These are phyloP conservation scores for Crossaster papposus DNA, from an alignment of 53 echinoderm and acorn worm genomes.

Conservation along the genomic window DNA sequence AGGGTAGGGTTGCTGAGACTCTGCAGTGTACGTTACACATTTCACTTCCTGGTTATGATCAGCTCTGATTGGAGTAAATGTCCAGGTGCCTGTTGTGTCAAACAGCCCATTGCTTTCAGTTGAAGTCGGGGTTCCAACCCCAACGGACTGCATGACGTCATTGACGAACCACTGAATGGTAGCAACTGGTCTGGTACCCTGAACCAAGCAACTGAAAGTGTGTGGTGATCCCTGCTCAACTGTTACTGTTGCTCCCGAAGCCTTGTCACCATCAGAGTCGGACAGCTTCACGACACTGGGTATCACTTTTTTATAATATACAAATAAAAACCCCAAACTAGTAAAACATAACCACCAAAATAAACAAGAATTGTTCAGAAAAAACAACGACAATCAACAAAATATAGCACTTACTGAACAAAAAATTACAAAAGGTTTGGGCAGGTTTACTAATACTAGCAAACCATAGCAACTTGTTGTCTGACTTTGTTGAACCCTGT, in stretches of 20 bases:
- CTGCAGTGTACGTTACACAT: conserved; percentile 20
- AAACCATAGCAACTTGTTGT: too few relatives aligned
- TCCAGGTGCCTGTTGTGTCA: conserved; percentile 23
- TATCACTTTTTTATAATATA: background rate
- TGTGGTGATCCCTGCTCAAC: conserved; percentile 14
- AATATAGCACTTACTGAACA: background rate
- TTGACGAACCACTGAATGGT: conserved; percentile 46
- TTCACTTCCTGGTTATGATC: conserved; percentile 24
- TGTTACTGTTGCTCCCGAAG: background rate
- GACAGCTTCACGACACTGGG: conserved; percentile 3
- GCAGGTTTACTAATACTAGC: too few relatives aligned
- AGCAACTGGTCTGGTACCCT: conserved; percentile 41
- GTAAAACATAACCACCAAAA: background rate
- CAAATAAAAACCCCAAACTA: background rate
- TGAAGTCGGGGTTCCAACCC: background rate
- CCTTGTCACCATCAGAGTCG: background rate
- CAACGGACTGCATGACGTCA: background rate
- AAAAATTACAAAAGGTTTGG: background rate
- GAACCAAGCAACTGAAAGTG: conserved; percentile 37
- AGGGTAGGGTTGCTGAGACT: background rate
- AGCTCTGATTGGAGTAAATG: background rate
- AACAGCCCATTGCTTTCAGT: background rate
- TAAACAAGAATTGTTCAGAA: background rate
- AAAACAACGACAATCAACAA: background rate
- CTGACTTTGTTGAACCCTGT: too few relatives aligned